These are phyloP conservation scores for Oreohelix idahoensis DNA, from an alignment of 1,140 invertebrate species.

Conservation along the genomic window DNA sequence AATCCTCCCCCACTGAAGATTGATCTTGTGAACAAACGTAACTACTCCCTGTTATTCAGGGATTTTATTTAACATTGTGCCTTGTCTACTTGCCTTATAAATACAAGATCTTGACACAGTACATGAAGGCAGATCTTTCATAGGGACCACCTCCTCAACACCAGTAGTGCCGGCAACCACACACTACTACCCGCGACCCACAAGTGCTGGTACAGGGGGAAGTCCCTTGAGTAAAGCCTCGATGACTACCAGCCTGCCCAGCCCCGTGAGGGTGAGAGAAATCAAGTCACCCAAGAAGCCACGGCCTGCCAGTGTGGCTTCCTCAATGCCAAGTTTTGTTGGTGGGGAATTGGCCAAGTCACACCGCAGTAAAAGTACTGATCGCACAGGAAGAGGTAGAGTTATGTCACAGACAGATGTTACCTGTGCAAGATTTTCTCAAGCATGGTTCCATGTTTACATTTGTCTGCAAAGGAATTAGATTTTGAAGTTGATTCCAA, in stretches of 20 bases:
- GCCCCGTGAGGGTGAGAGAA: conserved; percentile 58
- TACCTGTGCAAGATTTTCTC: neutral
- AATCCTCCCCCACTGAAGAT: neutral
- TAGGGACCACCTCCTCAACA: conserved; percentile 46
- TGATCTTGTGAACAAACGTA: no score
- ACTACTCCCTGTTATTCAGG: no score
- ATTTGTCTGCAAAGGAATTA: no score
- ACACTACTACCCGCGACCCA: neutral
- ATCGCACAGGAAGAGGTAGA: conserved; percentile 62
- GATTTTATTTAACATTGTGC: neutral
- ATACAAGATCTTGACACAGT: conserved; percentile 64
- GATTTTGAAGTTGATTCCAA: no score
- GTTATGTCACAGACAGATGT: neutral
- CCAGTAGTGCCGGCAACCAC: neutral
- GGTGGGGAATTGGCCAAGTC: conserved; percentile 50
- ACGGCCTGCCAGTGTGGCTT: conserved; percentile 65
- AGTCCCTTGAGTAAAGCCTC: neutral
- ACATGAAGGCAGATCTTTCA: conserved; percentile 67
- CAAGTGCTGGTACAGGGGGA: neutral
- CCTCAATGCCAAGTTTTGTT: conserved; percentile 63
- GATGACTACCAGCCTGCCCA: conserved; percentile 33
- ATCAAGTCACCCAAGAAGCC: conserved; percentile 58
- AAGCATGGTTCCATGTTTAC: no score
- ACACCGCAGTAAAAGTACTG: conserved; percentile 64
- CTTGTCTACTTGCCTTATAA: neutral